Conservation (phyloP, 2,797 vertebrate species). For the Harpagifer antarcticus region DNA sequence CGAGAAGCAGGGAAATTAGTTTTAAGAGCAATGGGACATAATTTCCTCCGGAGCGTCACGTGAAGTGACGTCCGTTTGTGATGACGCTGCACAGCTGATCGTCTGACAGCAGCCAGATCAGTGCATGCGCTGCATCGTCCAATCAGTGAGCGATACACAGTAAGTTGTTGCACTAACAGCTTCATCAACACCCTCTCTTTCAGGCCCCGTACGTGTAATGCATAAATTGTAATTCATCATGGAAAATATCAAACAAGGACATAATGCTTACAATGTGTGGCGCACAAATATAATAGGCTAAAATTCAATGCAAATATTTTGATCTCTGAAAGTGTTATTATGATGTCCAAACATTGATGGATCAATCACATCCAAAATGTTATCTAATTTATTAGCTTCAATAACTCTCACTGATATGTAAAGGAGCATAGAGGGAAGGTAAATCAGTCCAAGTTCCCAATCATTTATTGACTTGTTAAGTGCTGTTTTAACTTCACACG, state of each 20-base stretch:
- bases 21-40: too few species aligned
- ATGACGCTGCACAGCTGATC: too few species aligned
- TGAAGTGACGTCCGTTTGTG: too few species aligned
- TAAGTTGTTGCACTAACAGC: neutral
- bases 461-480: neutral
- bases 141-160: too few species aligned
- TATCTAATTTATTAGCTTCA: constrained; percentile 8
- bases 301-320: neutral
- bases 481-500: neutral
- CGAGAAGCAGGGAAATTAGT: too few species aligned
- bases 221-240: constrained; percentile 38
- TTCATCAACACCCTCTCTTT: constrained; percentile 20
- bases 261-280: neutral
- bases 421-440: neutral
- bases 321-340: neutral
- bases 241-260: constrained; percentile 20
- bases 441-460: neutral
- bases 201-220: neutral
- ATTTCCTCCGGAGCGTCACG: too few species aligned
- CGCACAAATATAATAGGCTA: neutral
- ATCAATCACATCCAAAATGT: neutral
- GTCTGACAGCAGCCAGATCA: too few species aligned
- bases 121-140: too few species aligned
- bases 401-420: neutral
- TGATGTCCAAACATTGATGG: neutral